These are phyloP conservation scores for Apis florea DNA, from an alignment of 1,140 invertebrate species.

Conservation along the genomic window DNA sequence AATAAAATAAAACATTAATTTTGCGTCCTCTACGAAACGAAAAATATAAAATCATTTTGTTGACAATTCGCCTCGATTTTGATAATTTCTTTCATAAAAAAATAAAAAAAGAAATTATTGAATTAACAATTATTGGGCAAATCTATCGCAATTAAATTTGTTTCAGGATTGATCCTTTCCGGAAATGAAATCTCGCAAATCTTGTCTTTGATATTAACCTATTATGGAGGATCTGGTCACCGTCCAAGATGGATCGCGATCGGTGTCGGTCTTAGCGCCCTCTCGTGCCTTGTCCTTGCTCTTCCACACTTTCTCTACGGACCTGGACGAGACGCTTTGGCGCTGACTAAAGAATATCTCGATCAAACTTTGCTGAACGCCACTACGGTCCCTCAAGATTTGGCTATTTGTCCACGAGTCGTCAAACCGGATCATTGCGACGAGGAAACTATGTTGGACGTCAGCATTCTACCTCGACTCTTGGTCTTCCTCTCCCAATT, in stretches of 20 bases:
- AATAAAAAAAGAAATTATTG: too few relatives aligned
- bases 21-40: too few relatives aligned
- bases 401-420: conserved; percentile 68
- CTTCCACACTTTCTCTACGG: conserved; percentile 87
- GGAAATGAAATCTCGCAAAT: conserved; percentile 88
- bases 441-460: conserved; percentile 74
- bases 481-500: conserved; percentile 86
- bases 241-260: conserved; percentile 85
- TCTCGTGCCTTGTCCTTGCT: conserved; percentile 84
- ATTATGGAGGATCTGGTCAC: conserved; percentile 83
- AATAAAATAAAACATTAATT: too few relatives aligned
- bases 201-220: conserved; percentile 82
- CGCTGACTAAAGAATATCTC: conserved; percentile 77
- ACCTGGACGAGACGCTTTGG: conserved; percentile 81
- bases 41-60: too few relatives aligned
- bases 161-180: conserved; percentile 84
- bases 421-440: conserved; percentile 76
- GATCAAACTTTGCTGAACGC: conserved; percentile 71
- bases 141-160: neutral
- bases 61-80: too few relatives aligned
- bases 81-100: too few relatives aligned
- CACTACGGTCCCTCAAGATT: conserved; percentile 54
- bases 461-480: conserved; percentile 82
- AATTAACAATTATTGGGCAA: neutral
- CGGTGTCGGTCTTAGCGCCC: conserved; percentile 83